These are phyloP conservation scores for Dendronephthya gigantea DNA, from an alignment of 64 coral and sea anemone species.

Conservation along the genomic window DNA sequence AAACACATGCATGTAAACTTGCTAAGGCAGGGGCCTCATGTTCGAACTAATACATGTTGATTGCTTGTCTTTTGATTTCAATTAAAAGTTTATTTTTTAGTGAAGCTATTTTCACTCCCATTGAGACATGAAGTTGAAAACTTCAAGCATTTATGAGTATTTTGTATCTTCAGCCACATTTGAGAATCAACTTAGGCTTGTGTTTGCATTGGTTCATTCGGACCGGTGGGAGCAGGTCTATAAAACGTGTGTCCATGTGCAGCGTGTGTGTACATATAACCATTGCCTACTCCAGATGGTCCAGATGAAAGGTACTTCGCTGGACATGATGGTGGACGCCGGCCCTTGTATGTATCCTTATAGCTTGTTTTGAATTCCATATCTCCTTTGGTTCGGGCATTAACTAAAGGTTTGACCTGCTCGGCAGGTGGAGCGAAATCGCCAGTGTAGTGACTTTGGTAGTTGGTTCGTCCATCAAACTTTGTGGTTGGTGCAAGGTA, in stretches of 20 bases:
- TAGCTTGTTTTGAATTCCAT: conserved; percentile 46
- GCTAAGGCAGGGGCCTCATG: background rate
- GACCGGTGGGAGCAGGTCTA: background rate
- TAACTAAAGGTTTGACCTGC: conserved; percentile 18
- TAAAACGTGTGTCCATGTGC: conserved; percentile 17
- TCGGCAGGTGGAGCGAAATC: conserved; percentile 38
- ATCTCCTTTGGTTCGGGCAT: background rate
- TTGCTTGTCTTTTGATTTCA: no score
- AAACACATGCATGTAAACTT: background rate
- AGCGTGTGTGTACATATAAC: conserved; percentile 68
- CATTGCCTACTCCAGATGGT: conserved; percentile 33
- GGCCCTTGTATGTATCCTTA: conserved; percentile 72
- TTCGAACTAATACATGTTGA: no score
- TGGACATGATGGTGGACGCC: conserved; percentile 56
- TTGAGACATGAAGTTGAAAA: background rate
- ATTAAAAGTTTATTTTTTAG: background rate
- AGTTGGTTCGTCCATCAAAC: conserved; percentile 48
- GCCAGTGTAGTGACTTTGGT: conserved; percentile 52
- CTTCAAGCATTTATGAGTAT: background rate
- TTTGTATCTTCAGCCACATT: background rate
- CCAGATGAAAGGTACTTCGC: conserved; percentile 65
- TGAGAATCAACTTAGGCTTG: background rate
- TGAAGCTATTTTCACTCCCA: background rate
- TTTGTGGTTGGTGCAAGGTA: conserved; percentile 36
- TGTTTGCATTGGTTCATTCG: background rate